Base-by-base conservation (phyloP, 2,113 vertebrate species). In the Lepus timidus region DNA sequence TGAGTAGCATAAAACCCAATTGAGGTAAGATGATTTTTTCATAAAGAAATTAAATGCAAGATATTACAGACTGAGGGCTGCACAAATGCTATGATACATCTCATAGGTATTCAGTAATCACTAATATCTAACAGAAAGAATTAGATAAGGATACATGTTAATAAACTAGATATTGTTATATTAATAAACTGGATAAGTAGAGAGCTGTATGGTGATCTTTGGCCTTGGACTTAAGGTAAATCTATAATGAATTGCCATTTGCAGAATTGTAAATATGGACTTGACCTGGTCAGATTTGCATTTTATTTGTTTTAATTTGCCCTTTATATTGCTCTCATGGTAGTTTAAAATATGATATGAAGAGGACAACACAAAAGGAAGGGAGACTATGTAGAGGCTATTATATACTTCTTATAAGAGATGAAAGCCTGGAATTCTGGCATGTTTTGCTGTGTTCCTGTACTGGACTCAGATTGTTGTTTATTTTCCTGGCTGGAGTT, bases 81-180 rank as follows among this genome's bases (percentile, higher is more conserved):
- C 27, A 62, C 19, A 73, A 62, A 82, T 44, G 27, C 29, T 81
- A 27, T 62, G 51, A n/a, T 27, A 76, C 33, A 16, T 79, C 16
- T 89, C 19, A 79, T 67, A 17, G 33, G n/a, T 19, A 73, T 90
- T 81, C 27, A 73, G 65, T 73, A 90, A 90, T 82, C 20, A 70
- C 4, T 70, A 73, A 73, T 62, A 62, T 82, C 49, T 33, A 13
- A 71, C 81, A 73, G 13, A 14, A 71, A 88, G 31, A 78, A 88
- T 88, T 88, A 78, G 33, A 71, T 70, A 52, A 62, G 14, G 51
- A 65, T 8, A 51, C 25, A 76, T 52, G 52, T 61, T 90, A 61
- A 17, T 51, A 73, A 3, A 27, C 44, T 44, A 44, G 44, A 44
- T 44, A 7, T 44, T 44, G 44, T 44, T 73, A 12, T 27, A 64